Conservation (phyloP, 23 tunicate genomes). For the Halocynthia roretzi region DNA sequence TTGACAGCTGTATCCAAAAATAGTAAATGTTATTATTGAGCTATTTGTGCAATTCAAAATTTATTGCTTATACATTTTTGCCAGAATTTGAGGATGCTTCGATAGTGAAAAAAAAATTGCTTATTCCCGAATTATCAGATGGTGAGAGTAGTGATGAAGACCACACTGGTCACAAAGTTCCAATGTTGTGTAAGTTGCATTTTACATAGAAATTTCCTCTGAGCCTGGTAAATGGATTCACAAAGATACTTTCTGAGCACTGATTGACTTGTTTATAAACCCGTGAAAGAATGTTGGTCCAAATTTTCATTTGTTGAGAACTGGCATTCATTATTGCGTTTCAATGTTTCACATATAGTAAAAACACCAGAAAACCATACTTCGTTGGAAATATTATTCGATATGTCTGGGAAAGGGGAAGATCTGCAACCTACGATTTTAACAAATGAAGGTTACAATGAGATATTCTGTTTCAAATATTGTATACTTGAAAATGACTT, state of each 20-base stretch:
- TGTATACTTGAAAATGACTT: too few relatives aligned
- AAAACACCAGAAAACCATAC: background rate
- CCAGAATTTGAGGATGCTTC: background rate
- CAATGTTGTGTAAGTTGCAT: background rate
- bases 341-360: background rate
- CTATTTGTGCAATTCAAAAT: background rate
- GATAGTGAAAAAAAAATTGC: background rate
- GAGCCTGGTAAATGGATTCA: too few relatives aligned
- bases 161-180: background rate
- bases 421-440: slow-evolving; percentile 25
- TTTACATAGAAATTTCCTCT: too few relatives aligned
- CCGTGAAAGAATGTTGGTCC: background rate
- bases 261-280: too few relatives aligned
- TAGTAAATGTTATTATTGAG: background rate
- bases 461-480: too few relatives aligned
- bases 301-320: background rate
- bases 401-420: slow-evolving; percentile 61
- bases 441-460: too few relatives aligned
- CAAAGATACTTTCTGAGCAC: too few relatives aligned
- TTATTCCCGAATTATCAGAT: slow-evolving; percentile 6
- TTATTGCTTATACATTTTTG: background rate
- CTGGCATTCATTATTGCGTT: background rate
- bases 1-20: slow-evolving; percentile 6
- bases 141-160: slow-evolving; percentile 2
- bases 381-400: slow-evolving; percentile 56